Base-by-base conservation (phyloP, 2,888 invertebrate genomes). In the Athripsodes cinereus region DNA sequence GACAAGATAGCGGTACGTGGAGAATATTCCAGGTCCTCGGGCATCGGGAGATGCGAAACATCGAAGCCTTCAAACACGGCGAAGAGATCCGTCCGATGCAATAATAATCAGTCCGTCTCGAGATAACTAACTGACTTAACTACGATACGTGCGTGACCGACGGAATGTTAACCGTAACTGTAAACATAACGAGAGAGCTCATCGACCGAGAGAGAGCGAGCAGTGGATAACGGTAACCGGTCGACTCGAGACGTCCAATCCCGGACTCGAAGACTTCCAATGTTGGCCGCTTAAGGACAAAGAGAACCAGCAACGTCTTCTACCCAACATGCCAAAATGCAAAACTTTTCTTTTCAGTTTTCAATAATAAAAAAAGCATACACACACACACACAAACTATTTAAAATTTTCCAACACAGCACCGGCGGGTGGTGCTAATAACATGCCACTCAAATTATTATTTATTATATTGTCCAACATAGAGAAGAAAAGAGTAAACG, bases 221-320 rank as follows among this genome's bases (percentile, higher is more conserved):
- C 70, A 68, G 69, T 64, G 59, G 63, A 62, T 60, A 62, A 65
- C 55, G 71, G 70, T 75, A 78, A 78, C 75, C 76, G 40, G 13
- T 40, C 40, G n/a, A n/a, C 40, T 40, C 5, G 40, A 40, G 40
- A 40, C 40, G 13, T 40, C 40, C n/a, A 16, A 16, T 40, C 40
- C 40, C 40, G 40, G 40, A n/a, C 40, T 40, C 40, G 40, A 16
- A 40, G 40, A n/a, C 40, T 40, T 40, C 40, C 20, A 69, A 67
- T 67, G 68, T 69, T 72, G 69, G 11, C 21, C 47, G 19, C 20
- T 20, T 10, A 16, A 10, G 11, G 47, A 20, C 47, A 20, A 21
- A 8, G 44, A 18, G n/a, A 44, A 44, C 18, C 26, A 26, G 26
- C 26, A 26, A 3, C 18, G n/a, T 44, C 44, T 44, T 44, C 44